These are phyloP conservation scores for Polypterus senegalus DNA, from an alignment of 2,113 vertebrate genomes.

Conservation along the genomic window DNA sequence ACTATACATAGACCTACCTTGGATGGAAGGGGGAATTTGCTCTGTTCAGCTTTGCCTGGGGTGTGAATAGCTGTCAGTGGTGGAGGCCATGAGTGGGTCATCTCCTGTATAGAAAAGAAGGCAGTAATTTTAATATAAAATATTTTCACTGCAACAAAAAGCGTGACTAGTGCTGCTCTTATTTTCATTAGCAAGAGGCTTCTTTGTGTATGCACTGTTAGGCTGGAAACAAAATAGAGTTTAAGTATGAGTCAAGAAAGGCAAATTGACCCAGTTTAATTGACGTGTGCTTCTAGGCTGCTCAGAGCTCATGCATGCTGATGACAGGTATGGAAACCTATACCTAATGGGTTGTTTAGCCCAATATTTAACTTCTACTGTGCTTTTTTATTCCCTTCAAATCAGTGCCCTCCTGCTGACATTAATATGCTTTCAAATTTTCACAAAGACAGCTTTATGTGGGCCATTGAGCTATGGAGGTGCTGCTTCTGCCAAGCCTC, in stretches of 20 bases:
- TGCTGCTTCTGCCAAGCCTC: background rate
- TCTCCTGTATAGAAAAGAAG: slow-evolving; percentile 53
- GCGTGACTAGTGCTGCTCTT: too few species aligned
- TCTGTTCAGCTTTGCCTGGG: slow-evolving; percentile 71
- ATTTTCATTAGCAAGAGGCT: too few species aligned
- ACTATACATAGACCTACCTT: slow-evolving; percentile 48
- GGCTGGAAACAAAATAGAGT: too few species aligned
- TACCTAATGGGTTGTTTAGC: slow-evolving; percentile 8
- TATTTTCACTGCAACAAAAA: background rate
- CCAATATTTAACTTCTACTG: background rate
- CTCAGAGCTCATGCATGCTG: slow-evolving; percentile 5
- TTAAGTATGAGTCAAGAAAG: slow-evolving; percentile 2
- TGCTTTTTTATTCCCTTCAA: background rate
- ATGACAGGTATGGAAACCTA: slow-evolving; percentile 3
- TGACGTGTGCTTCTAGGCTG: background rate
- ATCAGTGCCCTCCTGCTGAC: background rate
- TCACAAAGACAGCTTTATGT: background rate
- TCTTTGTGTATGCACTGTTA: too few species aligned
- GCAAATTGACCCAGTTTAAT: slow-evolving; percentile 3
- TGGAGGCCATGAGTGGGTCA: slow-evolving; percentile 82
- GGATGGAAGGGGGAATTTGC: slow-evolving; percentile 65
- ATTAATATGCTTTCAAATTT: background rate
- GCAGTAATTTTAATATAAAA: slow-evolving; percentile 11
- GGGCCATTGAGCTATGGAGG: background rate
- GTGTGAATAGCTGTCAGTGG: slow-evolving; percentile 78